Evolutionary conservation across 2,113 vertebrate species (phyloP).

Genomic region (Steatornis caripensis): DNA sequence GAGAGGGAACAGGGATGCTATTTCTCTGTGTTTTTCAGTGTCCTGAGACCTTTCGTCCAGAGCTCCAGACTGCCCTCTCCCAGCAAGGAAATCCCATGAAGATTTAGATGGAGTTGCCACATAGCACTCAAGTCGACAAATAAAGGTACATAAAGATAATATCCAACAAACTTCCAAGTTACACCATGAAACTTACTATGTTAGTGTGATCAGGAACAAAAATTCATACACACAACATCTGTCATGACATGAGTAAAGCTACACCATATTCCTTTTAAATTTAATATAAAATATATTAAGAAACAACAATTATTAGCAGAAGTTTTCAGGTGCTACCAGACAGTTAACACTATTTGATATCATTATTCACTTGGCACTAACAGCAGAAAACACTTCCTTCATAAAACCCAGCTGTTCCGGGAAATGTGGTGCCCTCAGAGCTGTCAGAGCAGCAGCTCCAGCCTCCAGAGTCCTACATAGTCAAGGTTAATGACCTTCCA

Average conservation of each 20-base stretch:
- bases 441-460: neutral
- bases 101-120: neutral
- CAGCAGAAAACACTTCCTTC: neutral
- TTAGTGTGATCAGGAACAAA: neutral
- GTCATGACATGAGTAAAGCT: neutral
- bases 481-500: neutral
- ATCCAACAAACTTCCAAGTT: neutral
- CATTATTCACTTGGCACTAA: neutral
- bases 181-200: neutral
- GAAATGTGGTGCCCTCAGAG: neutral
- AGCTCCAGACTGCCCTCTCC: neutral
- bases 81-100: neutral
- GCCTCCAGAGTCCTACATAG: neutral
- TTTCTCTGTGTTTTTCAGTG: neutral
- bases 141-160: neutral
- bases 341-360: neutral
- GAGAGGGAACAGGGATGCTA: neutral
- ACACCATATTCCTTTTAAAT: neutral
- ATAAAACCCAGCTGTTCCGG: neutral
- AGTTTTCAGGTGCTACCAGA: neutral
- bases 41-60: neutral
- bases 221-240: neutral
- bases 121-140: neutral
- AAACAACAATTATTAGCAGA: neutral
- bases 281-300: neutral